These are phyloP conservation scores for Apodemus sylvaticus DNA, from an alignment of 2,113 vertebrate species.

Conservation along the genomic window DNA sequence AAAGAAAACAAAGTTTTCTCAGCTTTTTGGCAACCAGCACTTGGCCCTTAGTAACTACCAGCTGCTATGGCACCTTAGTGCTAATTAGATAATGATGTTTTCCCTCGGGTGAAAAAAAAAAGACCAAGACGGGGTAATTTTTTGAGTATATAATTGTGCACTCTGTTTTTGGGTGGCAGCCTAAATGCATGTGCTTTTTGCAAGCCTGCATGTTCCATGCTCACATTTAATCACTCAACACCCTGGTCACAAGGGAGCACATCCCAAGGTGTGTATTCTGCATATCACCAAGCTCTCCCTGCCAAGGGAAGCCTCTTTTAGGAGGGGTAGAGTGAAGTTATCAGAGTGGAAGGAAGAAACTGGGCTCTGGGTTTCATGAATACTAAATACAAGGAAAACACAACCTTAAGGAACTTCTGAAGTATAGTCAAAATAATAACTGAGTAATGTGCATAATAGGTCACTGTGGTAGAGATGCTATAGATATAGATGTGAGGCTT, in stretches of 20 bases:
- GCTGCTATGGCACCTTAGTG: background rate
- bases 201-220: background rate
- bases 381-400: background rate
- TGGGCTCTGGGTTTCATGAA: background rate
- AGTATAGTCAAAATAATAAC: background rate
- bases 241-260: background rate
- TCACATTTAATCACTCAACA: background rate
- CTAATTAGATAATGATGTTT: background rate
- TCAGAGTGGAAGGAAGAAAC: background rate
- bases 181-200: background rate
- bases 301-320: background rate
- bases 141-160: conserved; percentile 19
- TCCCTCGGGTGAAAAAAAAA: conserved; percentile 8
- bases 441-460: background rate
- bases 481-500: background rate
- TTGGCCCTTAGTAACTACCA: background rate
- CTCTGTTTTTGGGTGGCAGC: background rate
- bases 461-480: background rate
- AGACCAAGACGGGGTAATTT: no score
- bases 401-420: conserved; percentile 3
- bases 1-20: background rate
- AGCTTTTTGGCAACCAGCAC: background rate
- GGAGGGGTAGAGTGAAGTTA: background rate
- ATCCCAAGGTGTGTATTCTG: background rate
- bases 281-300: background rate